These are phyloP conservation scores for Apotomis turbidana DNA, from an alignment of 2,888 invertebrate genomes.

Conservation along the genomic window DNA sequence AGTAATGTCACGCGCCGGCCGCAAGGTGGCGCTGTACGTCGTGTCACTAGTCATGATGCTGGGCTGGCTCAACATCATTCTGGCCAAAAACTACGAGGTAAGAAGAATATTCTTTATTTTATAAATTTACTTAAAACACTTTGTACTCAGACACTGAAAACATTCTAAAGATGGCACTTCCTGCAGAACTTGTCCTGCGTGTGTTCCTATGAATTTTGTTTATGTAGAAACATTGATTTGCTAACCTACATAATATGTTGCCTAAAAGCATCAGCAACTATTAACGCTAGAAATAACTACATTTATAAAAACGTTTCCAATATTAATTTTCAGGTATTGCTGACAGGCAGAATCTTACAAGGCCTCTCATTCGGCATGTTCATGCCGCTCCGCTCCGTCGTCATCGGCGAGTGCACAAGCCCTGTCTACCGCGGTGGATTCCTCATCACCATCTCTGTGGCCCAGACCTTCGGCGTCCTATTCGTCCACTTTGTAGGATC, in stretches of 20 bases:
- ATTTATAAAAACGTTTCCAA: background rate
- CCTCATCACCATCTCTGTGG: constrained; percentile 81
- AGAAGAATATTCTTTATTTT: background rate
- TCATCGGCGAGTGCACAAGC: constrained; percentile 80
- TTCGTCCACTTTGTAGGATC: constrained; percentile 85
- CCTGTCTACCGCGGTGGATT: constrained; percentile 84
- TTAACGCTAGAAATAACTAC: background rate
- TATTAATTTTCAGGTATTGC: constrained; percentile 54
- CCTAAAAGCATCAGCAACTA: no score
- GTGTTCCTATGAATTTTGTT: no score
- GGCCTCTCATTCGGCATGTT: constrained; percentile 79
- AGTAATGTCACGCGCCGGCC: constrained; percentile 78
- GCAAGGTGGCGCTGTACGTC: constrained; percentile 73
- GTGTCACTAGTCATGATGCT: constrained; percentile 70
- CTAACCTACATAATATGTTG: no score
- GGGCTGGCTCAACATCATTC: constrained; percentile 77
- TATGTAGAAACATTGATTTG: no score
- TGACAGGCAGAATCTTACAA: constrained; percentile 62
- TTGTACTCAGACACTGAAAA: no score
- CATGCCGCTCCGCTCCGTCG: constrained; percentile 73
- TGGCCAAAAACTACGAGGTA: constrained; percentile 63
- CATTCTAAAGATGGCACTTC: no score
- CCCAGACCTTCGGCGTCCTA: constrained; percentile 84
- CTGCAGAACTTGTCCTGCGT: no score
- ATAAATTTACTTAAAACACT: no score